Base-by-base conservation (phyloP, 2,888 invertebrate genomes). In the Oscheius sp. region DNA sequence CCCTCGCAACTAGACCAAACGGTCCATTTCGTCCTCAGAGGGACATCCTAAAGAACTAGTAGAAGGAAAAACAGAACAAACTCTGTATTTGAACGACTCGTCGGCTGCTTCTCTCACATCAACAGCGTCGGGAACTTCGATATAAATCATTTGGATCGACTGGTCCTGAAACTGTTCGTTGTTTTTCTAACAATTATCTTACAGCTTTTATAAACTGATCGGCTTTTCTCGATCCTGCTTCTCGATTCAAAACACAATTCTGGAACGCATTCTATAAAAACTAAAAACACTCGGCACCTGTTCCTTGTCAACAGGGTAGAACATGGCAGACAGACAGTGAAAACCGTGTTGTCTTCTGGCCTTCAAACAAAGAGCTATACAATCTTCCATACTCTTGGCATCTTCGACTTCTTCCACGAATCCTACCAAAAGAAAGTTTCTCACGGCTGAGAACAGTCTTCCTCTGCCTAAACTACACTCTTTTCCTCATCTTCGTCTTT, bases 371-470 rank as follows among this genome's bases (percentile, higher is more conserved):
- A 60, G 21, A 10, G 29, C 62, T 13, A 71, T 53, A 59, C 71
- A 71, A 9, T 71, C 53, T 5, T 71, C 71, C 50, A 71, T 59
- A 11, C 50, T 71, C 48, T 32, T 48, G 11, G 71, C 62, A 32
- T 59, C 62, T 42, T 71, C 71, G 11, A 71, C 60, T 35, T 60
- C 60, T 60, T 71, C 71, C 32, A 71, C 71, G 21, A 50, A 60
- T 4, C 71, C 60, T 1, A 32, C 47, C 5, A 71, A 21, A 11
- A 71, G 66, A 42, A 51, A 62, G 42, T 71, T 71, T 42, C 33
- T 10, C 3, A 59, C 50, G 32, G 71, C 71, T 32, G 71, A 51
- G 59, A 71, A 60, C 1, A 53, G 37, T 2, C 13, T 50, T 47
- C 48, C 59, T 60, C 59, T 42, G 21, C 60, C 71, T 71, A 37